Evolutionary conservation across 2,888 invertebrate genomes (phyloP), one percentile per base, ranked within the genome.

Genomic region (Latrodectus elegans): DNA sequence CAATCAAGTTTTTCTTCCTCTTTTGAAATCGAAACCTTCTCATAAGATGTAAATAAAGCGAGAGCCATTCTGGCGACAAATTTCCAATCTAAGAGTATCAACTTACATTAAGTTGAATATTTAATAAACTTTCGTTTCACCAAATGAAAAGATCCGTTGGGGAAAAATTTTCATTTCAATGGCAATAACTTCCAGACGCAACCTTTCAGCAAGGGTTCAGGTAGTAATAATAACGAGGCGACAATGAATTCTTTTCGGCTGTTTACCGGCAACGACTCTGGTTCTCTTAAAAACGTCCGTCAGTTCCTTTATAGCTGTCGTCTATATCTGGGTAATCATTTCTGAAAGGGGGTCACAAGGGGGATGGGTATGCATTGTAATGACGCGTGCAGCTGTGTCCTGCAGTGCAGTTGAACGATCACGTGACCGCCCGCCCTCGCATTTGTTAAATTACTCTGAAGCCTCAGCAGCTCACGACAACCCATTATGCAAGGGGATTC

Each of bases 321-420:
- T 86, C 72, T 77, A 81, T 87, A 81, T 81, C 81, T 76, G 71
- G 72, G 77, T 81, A 81, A 81, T 81, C 81, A 81, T 38, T 71
- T 77, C 84, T 17, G 76, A 76, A 65, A 51, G 38, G 52, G 72
- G 64, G 49, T 52, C 22, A 79, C n/a, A 73, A 49, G 15, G 67
- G 64, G 65, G 53, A 53, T 17, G 51, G 15, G 72, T 80, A 65
- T 53, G 77, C 77, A 81, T 81, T 87, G 86, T 87, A 87, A 87
- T 87, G 86, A 87, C 86, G 77, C 77, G 72, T 67, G 77, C 86
- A 87, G 86, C 86, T 87, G 86, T 87, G 86, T 55, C 78, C 84
- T 67, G 68, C 86, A 81, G 80, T 81, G 86, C 81, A 81, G 84
- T 67, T 73, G 84, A 84, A 78, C 64, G 77, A 76, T 77, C 81